These are phyloP conservation scores for Pseudochirops cupreus DNA, from an alignment of 2,797 vertebrate genomes.

Conservation along the genomic window DNA sequence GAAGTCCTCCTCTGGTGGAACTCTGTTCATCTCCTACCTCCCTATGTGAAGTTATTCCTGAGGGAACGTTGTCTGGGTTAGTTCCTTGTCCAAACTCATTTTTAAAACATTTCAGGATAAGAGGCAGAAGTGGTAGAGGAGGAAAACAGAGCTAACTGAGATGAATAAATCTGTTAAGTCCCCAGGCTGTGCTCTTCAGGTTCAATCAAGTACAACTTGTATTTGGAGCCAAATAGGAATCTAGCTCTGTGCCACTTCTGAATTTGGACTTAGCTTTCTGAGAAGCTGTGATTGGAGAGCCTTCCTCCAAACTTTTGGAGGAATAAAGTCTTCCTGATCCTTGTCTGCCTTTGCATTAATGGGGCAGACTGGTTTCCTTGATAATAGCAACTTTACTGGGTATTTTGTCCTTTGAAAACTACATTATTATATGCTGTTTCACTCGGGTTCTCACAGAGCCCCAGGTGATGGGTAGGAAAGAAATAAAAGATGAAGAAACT, in stretches of 20 bases:
- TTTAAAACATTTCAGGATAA: not conserved
- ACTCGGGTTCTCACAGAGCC: not conserved
- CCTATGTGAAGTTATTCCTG: not conserved
- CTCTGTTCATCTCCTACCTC: constrained; percentile 40
- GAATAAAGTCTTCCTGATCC: not conserved
- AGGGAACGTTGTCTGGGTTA: not conserved
- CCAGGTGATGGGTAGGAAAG: not conserved
- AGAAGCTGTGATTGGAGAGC: not conserved
- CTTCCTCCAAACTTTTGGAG: not conserved
- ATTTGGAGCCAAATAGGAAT: not conserved
- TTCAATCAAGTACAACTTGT: not conserved
- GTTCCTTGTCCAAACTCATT: not conserved
- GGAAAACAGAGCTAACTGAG: not conserved
- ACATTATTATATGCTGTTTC: not conserved
- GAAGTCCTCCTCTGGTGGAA: not conserved
- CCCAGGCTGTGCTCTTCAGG: not conserved
- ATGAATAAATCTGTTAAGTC: not conserved
- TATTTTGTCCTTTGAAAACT: not conserved
- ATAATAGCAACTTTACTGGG: not conserved
- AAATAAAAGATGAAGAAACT: not conserved
- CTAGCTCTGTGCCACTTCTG: not conserved
- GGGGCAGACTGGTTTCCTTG: not conserved
- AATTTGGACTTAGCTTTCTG: not conserved
- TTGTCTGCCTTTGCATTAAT: not conserved
- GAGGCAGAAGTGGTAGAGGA: not conserved